A percentile compares a stretch with the other conserved stretches of the same genome.
phyloP scores from a whole-genome alignment of 2,797 vertebrate genomes.

The Arrhamphus sclerolepis region DNA sequence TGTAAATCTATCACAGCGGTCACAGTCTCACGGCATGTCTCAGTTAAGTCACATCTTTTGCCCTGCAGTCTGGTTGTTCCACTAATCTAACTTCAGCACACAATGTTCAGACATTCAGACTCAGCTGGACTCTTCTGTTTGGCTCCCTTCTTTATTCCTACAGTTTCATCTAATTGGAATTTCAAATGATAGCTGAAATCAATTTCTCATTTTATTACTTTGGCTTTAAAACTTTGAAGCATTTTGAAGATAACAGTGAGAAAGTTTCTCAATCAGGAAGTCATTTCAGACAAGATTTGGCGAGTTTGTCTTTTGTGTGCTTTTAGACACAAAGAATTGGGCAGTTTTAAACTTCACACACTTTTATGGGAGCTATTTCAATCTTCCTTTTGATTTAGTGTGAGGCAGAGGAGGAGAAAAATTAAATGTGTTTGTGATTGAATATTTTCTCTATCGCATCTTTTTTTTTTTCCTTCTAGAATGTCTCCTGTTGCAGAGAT shows the following conservation, averaged over 20 bases:
- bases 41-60: not conserved
- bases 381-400: conserved; percentile 18
- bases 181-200: conserved; percentile 36
- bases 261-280: conserved; percentile 24
- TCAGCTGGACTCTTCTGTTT: conserved; percentile 19
- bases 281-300: conserved; percentile 33
- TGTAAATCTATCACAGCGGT: conserved; percentile 17
- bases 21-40: conserved; percentile 1
- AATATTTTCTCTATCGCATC: conserved; percentile 6
- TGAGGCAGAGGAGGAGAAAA: not conserved
- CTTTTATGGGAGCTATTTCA: conserved; percentile 12
- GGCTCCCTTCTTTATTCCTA: conserved; percentile 28
- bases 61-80: conserved; percentile 16
- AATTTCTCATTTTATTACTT: conserved; percentile 37
- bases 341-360: conserved; percentile 8
- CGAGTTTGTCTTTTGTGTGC: conserved; percentile 41
- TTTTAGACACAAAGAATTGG: conserved; percentile 25
- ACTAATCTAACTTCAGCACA: conserved; percentile 40
- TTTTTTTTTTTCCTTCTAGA: not conserved
- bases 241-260: conserved; percentile 28
- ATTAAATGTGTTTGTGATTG: conserved; percentile 7
- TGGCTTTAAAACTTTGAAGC: conserved; percentile 28
- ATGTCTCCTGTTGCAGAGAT: not conserved
- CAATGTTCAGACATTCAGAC: conserved; percentile 25
- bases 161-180: conserved; percentile 49